Percentiles rank a stretch among this genome's conserved stretches.
Evolutionary conservation across 2,888 invertebrate species (phyloP).

Genomic region (Limnephilus lunatus): DNA sequence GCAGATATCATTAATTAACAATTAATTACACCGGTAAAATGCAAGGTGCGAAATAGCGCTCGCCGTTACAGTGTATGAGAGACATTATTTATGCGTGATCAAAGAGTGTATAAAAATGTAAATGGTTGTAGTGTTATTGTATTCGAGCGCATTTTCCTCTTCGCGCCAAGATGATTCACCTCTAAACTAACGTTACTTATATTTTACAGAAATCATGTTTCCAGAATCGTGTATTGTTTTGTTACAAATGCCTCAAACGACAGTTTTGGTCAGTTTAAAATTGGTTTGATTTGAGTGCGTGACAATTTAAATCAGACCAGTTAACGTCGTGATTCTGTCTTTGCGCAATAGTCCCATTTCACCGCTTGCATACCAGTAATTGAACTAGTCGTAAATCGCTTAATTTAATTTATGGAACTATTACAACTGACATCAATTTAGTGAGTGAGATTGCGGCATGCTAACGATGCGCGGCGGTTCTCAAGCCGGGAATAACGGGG

Average conservation of each 20-base stretch:
- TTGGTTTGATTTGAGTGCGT: constrained; percentile 17
- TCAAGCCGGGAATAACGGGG: constrained; percentile 62
- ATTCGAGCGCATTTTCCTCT: constrained; percentile 14
- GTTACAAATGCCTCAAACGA: constrained; percentile 3
- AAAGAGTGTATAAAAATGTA: constrained; percentile 24
- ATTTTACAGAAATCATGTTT: not conserved
- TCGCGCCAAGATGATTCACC: constrained; percentile 31
- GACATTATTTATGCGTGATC: not conserved
- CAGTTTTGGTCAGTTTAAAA: not conserved
- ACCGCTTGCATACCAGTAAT: constrained; percentile 43
- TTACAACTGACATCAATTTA: constrained; percentile 61
- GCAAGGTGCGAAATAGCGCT: constrained; percentile 33
- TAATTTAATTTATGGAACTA: constrained; percentile 63
- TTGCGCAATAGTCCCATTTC: constrained; percentile 22
- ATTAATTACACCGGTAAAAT: constrained; percentile 40
- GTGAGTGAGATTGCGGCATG: constrained; percentile 55
- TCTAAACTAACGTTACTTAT: not conserved
- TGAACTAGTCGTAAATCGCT: constrained; percentile 49
- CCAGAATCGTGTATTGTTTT: not conserved
- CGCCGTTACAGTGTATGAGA: not conserved
- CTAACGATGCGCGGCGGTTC: constrained; percentile 64
- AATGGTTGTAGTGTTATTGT: constrained; percentile 4
- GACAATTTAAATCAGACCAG: constrained; percentile 25
- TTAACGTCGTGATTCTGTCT: constrained; percentile 25
- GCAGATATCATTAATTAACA: not conserved